Base-by-base conservation (phyloP, 2,113 vertebrate genomes). In the Phylloscopus whistleri region DNA sequence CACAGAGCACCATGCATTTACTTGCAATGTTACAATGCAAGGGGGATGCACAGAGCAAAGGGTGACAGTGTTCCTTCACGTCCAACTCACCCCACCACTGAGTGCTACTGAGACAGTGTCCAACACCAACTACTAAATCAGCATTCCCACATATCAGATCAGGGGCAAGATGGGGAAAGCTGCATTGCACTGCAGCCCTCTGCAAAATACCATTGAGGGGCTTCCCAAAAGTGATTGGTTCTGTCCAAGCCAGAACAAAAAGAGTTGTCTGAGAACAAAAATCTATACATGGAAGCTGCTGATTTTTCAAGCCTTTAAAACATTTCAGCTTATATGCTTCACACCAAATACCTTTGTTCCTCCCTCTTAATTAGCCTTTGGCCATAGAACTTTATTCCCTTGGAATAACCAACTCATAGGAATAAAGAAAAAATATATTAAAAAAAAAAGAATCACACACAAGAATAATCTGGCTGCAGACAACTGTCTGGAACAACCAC, bases 401-500 rank as follows among this genome's bases (percentile, higher is more conserved):
- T 6, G 15, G 27, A 84, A 87, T 72, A 94, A 59, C 8, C 51
- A 63, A 55, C 14, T 62, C 41, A 39, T n/a, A 81, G 30, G 27
- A 95, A 81, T 41, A 92, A 73, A 84, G 18, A 27, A 16, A 22
- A 41, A 27, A 3, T 21, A 20, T 43, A 62, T 49, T 26, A 1
- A 37, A 19, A n/a, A 20, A 51, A 51, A 41, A 44, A 35, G 11
- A 14, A 62, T 20, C 3, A 48, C 10, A 16, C 7, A 12, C 19
- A 64, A 73, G 23, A 74, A 41, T 43, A 82, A 58, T 19, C 62
- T 82, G 84, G 70, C 58, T 93, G 67, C 75, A 93, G 84, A 85
- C 53, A 84, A 75, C 67, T 43, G 35, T 59, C 94, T 91, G 89
- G 44, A 92, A 89, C 37, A 95, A 46, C 48, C 33, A 31, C 70